These are phyloP conservation scores for Simalia tracyae DNA, from an alignment of 2,797 vertebrate species.

Conservation along the genomic window DNA sequence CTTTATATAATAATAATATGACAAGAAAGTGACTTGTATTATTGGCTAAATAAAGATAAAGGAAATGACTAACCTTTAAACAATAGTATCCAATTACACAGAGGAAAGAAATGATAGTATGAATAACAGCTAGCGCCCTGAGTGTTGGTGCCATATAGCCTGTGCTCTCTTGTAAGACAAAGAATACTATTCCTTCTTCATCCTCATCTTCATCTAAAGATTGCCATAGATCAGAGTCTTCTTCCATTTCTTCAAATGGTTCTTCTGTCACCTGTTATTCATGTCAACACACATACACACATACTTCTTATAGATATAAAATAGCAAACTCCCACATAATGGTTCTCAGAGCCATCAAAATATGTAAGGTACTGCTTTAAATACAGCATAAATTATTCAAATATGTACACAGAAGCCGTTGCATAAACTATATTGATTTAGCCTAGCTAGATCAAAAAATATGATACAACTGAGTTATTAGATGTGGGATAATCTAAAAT, in stretches of 20 bases:
- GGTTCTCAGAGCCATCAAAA: background rate
- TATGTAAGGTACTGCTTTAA: background rate
- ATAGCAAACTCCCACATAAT: background rate
- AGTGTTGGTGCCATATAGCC: constrained; percentile 97
- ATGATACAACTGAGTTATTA: background rate
- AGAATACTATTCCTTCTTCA: constrained; percentile 88
- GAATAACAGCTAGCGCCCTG: constrained; percentile 87
- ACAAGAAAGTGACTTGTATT: background rate
- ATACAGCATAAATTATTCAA: background rate
- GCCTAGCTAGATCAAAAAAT: background rate
- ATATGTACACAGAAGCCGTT: background rate
- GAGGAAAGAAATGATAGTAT: constrained; percentile 94
- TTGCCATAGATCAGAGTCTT: constrained; percentile 86
- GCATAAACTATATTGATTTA: background rate
- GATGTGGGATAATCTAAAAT: background rate
- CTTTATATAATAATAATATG: background rate
- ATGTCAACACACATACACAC: constrained; percentile 1
- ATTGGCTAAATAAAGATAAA: background rate
- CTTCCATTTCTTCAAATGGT: constrained; percentile 79
- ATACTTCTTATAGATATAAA: background rate
- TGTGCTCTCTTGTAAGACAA: constrained; percentile 95
- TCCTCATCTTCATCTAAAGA: constrained; percentile 87
- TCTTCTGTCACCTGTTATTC: constrained; percentile 89
- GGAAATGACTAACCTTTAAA: constrained; percentile 83
- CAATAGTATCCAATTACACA: constrained; percentile 98